phyloP scores from a whole-genome alignment of 2,797 vertebrate genomes.

The Tympanoctomys barrerae region DNA sequence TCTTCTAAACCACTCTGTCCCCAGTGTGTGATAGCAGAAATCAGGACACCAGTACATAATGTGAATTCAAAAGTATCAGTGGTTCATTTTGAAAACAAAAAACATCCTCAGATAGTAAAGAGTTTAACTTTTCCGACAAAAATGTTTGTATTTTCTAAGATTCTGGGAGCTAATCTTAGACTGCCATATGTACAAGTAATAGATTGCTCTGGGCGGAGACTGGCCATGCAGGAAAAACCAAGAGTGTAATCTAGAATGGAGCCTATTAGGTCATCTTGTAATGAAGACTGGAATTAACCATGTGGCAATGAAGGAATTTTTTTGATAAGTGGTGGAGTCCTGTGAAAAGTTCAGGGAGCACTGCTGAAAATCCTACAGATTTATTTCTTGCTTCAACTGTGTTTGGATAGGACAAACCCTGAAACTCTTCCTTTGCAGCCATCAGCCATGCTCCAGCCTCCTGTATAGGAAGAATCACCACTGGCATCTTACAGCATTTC shows the following conservation, averaged over 20 bases:
- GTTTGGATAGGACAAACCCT: background rate
- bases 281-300: background rate
- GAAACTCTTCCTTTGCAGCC: background rate
- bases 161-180: background rate
- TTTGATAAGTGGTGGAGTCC: background rate
- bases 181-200: too few relatives aligned
- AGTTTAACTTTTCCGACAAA: background rate
- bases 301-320: background rate
- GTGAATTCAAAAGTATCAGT: background rate
- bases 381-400: background rate
- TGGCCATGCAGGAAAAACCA: background rate
- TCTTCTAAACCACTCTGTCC: background rate
- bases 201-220: background rate
- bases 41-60: background rate
- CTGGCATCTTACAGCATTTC: background rate
- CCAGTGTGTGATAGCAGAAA: background rate
- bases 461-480: background rate
- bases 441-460: background rate
- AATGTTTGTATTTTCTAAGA: background rate
- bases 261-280: background rate
- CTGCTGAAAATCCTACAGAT: background rate
- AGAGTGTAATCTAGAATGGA: background rate
- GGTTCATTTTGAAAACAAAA: background rate
- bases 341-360: background rate
- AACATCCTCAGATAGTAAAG: background rate